Conservation (phyloP, 2,797 vertebrate species). For the Xiphorhynchus erythropygius region DNA sequence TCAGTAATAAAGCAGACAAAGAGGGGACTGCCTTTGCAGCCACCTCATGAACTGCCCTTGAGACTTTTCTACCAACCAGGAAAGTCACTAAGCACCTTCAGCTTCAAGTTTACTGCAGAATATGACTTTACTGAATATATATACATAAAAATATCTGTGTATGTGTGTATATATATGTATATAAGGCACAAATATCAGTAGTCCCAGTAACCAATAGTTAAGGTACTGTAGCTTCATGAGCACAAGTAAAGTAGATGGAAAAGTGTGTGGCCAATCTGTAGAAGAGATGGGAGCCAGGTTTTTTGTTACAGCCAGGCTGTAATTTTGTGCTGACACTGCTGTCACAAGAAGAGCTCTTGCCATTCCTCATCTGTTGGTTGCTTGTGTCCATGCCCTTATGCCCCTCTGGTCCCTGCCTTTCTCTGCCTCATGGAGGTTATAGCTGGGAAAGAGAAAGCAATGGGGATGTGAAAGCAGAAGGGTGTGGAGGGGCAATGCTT, state of each 20-base stretch:
- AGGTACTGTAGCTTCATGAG: background rate
- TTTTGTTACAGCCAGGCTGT: background rate
- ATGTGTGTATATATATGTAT: background rate
- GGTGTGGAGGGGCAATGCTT: background rate
- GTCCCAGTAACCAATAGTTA: background rate
- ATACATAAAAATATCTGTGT: background rate
- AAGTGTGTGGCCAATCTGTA: background rate
- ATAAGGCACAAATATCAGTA: background rate
- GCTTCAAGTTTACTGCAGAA: background rate
- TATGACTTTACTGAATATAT: background rate
- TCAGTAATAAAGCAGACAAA: background rate
- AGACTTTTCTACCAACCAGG: background rate
- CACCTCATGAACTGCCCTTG: background rate
- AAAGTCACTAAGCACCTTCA: background rate
- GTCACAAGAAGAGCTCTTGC: background rate
- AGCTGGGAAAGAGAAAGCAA: background rate
- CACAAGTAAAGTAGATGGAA: background rate
- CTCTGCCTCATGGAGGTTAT: background rate
- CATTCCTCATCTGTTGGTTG: accelerated
- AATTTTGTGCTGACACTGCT: background rate
- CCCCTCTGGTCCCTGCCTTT: background rate
- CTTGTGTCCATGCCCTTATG: accelerated
- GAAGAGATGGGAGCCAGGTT: background rate
- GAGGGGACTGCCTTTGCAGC: background rate
- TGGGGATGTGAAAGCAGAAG: background rate